Base-by-base conservation (phyloP, 2,888 invertebrate species). In the Cylloceria caligata region DNA sequence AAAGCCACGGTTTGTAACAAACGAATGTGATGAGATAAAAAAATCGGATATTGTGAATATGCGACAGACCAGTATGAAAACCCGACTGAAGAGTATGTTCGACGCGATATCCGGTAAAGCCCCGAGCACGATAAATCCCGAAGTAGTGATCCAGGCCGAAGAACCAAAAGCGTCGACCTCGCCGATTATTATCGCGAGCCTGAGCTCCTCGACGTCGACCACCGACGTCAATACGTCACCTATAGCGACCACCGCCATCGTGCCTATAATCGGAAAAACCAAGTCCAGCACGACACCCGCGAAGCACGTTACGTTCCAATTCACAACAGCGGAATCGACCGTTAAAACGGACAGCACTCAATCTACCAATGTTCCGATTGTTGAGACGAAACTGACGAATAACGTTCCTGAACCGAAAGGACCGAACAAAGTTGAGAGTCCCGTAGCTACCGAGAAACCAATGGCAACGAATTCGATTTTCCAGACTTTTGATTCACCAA, bases 61-160 rank as follows among this genome's bases (percentile, higher is more conserved):
- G 92, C 87, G 92, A n/a, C 89, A 92, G 80, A 92, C 89, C 0
- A 92, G 91, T 60, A 92, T 92, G 91, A 89, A 89, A 39, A 87
- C 89, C 0, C 89, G 91, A 71, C 85, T 92, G 13, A 90, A 92
- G 67, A 92, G 91, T 55, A 92, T 93, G 92, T 92, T 92, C 34
- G 90, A 92, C 77, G 92, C 92, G 2, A 91, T 92, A 84, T 91
- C 92, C 19, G 93, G 92, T 2, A 92, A 92, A 88, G 88, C 87
- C 21, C 76, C 89, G 2, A 91, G 87, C 36, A 88, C 86, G 84
- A 92, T 92, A 5, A 90, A 92, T 86, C 92, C 92, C 0, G 91
- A 91, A 34, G 90, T 92, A 0, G 92, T 92, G 0, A 92, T 92
- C 27, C 90, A 91, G 80, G 92, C 92, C 0, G 92, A 92, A 57